Evolutionary conservation across 1,140 invertebrate species (phyloP).

Genomic region (Drosophila sp.): DNA sequence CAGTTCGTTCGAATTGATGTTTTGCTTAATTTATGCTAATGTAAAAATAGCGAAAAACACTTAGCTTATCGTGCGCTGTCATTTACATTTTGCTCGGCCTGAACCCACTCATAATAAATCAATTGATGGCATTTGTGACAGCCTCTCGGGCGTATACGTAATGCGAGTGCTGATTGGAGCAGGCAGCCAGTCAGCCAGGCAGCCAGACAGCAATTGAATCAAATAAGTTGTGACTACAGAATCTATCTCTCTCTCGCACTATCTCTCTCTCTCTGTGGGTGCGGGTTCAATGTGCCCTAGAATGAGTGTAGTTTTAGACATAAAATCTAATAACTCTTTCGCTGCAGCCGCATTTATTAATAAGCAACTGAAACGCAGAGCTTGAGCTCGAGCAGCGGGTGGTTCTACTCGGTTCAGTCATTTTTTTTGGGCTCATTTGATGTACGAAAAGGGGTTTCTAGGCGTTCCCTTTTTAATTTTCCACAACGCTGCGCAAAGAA

Average conservation of each 20-base stretch:
- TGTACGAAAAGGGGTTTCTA: constrained; percentile 5
- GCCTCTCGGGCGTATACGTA: constrained; percentile 57
- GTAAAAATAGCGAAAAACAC: constrained; percentile 56
- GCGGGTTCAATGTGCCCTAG: constrained; percentile 31
- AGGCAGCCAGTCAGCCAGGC: constrained; percentile 4
- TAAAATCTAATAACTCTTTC: constrained; percentile 64
- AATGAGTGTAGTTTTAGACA: constrained; percentile 18
- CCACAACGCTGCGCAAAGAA: constrained; percentile 82
- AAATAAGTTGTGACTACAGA: background rate
- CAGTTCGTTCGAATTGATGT: constrained; percentile 4
- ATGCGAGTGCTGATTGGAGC: constrained; percentile 55
- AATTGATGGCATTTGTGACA: constrained; percentile 58
- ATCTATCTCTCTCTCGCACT: too few relatives aligned
- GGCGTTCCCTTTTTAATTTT: constrained; percentile 74
- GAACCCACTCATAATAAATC: constrained; percentile 59
- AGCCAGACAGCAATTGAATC: background rate
- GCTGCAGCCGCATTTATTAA: constrained; percentile 65
- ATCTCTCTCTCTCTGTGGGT: background rate
- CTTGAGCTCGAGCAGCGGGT: constrained; percentile 22
- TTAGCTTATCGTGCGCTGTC: constrained; percentile 44
- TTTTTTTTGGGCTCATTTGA: constrained; percentile 22
- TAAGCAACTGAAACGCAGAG: constrained; percentile 50
- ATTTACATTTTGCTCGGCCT: constrained; percentile 35
- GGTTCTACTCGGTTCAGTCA: constrained; percentile 14
- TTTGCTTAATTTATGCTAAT: constrained; percentile 61